Evolutionary conservation across 2,888 invertebrate genomes (phyloP).

Genomic region (Melanostoma scalare): DNA sequence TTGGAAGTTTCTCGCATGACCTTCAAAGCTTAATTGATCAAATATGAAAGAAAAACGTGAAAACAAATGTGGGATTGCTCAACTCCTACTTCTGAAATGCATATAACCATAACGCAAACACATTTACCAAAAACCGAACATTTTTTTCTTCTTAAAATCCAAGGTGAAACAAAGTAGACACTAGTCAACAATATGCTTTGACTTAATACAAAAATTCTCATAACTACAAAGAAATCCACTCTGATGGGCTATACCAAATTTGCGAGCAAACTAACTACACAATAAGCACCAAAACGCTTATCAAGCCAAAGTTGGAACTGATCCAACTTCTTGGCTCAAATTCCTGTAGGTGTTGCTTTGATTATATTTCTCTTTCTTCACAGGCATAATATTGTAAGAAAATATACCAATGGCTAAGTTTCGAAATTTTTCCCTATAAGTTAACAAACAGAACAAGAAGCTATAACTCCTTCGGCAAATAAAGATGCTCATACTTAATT

Average conservation of each 20-base stretch:
- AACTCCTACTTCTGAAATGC: neutral
- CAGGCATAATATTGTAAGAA: too few species aligned
- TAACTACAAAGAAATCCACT: too few species aligned
- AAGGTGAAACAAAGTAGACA: neutral
- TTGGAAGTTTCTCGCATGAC: too few species aligned
- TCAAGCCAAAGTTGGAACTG: too few species aligned
- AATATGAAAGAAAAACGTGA: neutral
- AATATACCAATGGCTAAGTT: neutral
- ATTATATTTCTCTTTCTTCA: too few species aligned
- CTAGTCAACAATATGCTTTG: too few species aligned
- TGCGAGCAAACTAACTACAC: too few species aligned
- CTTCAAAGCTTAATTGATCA: neutral
- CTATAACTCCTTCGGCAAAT: conserved; percentile 33
- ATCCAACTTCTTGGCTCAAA: too few species aligned
- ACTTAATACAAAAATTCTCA: too few species aligned
- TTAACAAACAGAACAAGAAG: conserved; percentile 16
- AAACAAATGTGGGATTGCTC: neutral
- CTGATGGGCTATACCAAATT: too few species aligned
- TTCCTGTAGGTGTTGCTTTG: too few species aligned
- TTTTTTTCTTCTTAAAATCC: conserved; percentile 3
- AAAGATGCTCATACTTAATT: conserved; percentile 45
- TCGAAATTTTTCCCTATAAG: neutral
- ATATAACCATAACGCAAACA: neutral
- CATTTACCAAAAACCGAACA: neutral
- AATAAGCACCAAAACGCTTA: too few species aligned